Conservation (phyloP, 2,797 vertebrate species). For the Eleutherodactylus coqui region DNA sequence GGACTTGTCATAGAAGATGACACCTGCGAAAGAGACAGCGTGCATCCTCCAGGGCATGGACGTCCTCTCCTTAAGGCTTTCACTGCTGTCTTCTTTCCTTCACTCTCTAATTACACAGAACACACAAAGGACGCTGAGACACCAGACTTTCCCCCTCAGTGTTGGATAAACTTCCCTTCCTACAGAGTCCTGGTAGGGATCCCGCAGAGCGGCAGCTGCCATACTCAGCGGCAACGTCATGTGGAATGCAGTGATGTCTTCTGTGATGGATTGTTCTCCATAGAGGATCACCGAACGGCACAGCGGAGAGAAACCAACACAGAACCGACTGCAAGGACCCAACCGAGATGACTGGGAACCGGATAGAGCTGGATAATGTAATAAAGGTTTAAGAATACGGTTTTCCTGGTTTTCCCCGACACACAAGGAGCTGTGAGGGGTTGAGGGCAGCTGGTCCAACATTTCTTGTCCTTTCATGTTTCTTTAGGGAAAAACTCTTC, state of each 20-base stretch:
- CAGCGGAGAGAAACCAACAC: neutral
- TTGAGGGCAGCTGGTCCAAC: too few species aligned
- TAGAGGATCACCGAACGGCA: neutral
- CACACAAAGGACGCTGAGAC: slow-evolving; percentile 24
- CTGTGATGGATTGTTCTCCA: slow-evolving; percentile 44
- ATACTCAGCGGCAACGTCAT: slow-evolving; percentile 34
- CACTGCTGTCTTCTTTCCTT: slow-evolving; percentile 36
- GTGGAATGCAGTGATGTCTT: slow-evolving; percentile 36
- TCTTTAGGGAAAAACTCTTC: too few species aligned
- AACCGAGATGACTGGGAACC: neutral
- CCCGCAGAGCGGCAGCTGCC: slow-evolving; percentile 39
- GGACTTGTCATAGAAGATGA: neutral
- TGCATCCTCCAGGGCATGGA: neutral
- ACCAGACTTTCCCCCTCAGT: slow-evolving; percentile 40
- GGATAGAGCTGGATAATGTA: neutral
- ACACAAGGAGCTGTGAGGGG: neutral
- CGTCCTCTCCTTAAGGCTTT: neutral
- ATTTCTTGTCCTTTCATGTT: too few species aligned
- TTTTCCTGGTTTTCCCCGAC: neutral
- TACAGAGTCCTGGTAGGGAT: neutral
- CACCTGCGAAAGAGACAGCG: neutral
- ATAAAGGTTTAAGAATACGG: too few species aligned
- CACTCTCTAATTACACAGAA: slow-evolving; percentile 31
- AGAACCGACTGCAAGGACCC: neutral
- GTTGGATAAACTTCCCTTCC: slow-evolving; percentile 34